phyloP scores from a whole-genome alignment of 2,113 vertebrate genomes.

The Diphyllodes magnificus region DNA sequence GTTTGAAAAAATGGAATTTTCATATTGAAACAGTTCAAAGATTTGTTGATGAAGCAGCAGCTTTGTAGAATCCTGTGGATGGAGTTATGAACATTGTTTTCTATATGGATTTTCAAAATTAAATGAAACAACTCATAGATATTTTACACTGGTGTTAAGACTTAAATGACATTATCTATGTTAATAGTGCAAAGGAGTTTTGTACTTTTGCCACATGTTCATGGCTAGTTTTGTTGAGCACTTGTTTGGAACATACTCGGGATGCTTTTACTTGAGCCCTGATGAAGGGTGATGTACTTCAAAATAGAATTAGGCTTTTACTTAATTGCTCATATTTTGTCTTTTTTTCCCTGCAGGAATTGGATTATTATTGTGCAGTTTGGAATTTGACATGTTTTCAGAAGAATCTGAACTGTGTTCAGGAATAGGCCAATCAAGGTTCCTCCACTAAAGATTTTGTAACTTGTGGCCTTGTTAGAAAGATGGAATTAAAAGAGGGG shows the following conservation, averaged over 20 bases:
- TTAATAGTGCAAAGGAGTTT: neutral
- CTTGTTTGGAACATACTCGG: conserved; percentile 35
- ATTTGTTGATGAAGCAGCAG: conserved; percentile 67
- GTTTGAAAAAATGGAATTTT: conserved; percentile 65
- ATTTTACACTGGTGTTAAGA: conserved; percentile 63
- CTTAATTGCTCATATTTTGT: conserved; percentile 33
- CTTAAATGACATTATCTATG: conserved; percentile 30
- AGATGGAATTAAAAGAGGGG: neutral
- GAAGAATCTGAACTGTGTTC: conserved; percentile 41
- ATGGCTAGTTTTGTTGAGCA: conserved; percentile 44
- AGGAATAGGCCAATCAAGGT: conserved; percentile 40
- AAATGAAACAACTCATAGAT: conserved; percentile 7
- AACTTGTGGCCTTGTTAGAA: neutral
- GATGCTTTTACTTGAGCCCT: neutral
- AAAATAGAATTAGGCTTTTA: conserved; percentile 42
- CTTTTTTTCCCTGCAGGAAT: conserved; percentile 49
- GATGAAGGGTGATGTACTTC: conserved; percentile 39
- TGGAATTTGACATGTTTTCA: conserved; percentile 60
- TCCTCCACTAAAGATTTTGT: conserved; percentile 2
- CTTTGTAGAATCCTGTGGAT: conserved; percentile 67
- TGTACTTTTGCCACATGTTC: conserved; percentile 37
- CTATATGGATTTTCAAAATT: conserved; percentile 66
- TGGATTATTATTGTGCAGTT: conserved; percentile 59
- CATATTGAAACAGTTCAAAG: conserved; percentile 69
- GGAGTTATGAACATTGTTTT: conserved; percentile 65